Evolutionary conservation across 1,140 invertebrate species (phyloP).

Genomic region (Macrobrachium nipponense): DNA sequence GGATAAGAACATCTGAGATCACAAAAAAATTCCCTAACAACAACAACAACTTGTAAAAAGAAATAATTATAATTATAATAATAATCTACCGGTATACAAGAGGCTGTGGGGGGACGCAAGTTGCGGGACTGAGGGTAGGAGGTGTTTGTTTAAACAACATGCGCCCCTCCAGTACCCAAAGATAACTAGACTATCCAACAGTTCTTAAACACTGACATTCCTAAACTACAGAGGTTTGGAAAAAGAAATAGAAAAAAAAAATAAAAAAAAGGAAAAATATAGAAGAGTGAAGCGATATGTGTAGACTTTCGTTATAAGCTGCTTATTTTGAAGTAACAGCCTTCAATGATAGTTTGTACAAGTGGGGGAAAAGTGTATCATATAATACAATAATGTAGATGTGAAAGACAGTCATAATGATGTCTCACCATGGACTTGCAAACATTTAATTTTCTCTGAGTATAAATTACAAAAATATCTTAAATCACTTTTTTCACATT

Average conservation of each 20-base stretch:
- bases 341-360: conserved; percentile 62
- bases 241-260: conserved; percentile 39
- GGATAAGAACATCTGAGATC: conserved; percentile 63
- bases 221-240: conserved; percentile 56
- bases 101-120: conserved; percentile 33
- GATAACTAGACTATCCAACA: conserved; percentile 54
- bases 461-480: conserved; percentile 61
- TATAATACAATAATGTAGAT: conserved; percentile 59
- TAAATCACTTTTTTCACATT: conserved; percentile 59
- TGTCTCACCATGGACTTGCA: conserved; percentile 59
- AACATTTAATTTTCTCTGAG: conserved; percentile 59
- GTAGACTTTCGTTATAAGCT: conserved; percentile 60
- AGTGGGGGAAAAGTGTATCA: conserved; percentile 56
- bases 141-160: conserved; percentile 25
- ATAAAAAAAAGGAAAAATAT: conserved; percentile 14
- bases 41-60: conserved; percentile 55
- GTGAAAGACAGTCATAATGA: conserved; percentile 61
- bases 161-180: conserved; percentile 34
- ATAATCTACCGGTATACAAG: conserved; percentile 56
- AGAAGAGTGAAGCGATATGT: conserved; percentile 53
- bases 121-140: conserved; percentile 21
- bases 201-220: conserved; percentile 60
- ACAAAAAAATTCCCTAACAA: conserved; percentile 62
- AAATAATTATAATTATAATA: conserved; percentile 53
- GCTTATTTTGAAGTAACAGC: conserved; percentile 59